Conservation (phyloP, 2,888 invertebrate genomes). For the Ceriagrion tenellum region DNA sequence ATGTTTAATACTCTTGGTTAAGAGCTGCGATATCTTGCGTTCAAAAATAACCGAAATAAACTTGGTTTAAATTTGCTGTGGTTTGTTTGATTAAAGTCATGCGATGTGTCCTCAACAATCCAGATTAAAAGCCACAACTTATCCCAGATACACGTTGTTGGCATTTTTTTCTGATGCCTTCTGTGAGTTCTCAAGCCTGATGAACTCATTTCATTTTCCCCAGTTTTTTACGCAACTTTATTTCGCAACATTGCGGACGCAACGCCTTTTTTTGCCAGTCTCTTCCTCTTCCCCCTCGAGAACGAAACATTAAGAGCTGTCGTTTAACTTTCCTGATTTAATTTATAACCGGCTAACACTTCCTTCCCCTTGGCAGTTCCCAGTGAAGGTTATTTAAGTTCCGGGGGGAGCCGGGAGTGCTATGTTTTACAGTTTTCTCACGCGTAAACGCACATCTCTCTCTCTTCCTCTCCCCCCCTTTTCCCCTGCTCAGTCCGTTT, state of each 20-base stretch:
- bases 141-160: too few relatives aligned
- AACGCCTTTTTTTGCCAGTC: background rate
- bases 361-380: background rate
- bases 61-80: too few relatives aligned
- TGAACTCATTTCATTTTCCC: background rate
- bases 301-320: background rate
- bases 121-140: too few relatives aligned
- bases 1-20: too few relatives aligned
- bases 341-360: constrained; percentile 17
- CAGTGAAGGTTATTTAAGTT: constrained; percentile 28
- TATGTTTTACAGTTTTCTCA: constrained; percentile 13
- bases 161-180: too few relatives aligned
- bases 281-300: background rate
- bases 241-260: background rate
- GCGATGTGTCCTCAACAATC: too few relatives aligned
- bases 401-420: background rate
- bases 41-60: too few relatives aligned
- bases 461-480: too few relatives aligned
- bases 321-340: constrained; percentile 28
- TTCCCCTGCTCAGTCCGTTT: background rate
- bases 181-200: background rate
- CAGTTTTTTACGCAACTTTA: background rate
- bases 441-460: background rate
- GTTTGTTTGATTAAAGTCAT: too few relatives aligned
- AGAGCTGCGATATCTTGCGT: too few relatives aligned